Percentiles rank a stretch among this genome's conserved stretches.
phyloP scores from a whole-genome alignment of 1,140 invertebrate genomes.

The Drosophila yakuba region DNA sequence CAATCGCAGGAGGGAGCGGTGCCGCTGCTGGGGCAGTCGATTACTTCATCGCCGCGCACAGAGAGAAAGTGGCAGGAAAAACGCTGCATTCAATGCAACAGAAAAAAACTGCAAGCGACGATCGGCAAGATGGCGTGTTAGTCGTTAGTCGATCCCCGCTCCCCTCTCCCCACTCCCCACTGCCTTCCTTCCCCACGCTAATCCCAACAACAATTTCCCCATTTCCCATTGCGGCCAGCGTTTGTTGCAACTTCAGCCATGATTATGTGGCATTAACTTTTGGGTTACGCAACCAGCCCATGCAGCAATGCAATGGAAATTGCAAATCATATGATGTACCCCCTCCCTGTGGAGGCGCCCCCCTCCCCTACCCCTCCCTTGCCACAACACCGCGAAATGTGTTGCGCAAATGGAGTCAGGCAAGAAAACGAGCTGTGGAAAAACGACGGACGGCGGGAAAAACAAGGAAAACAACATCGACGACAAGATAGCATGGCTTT shows the following conservation, averaged over 20 bases:
- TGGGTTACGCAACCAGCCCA: slow-evolving; percentile 76
- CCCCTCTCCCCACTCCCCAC: background rate
- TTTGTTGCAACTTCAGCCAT: slow-evolving; percentile 80
- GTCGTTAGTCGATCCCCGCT: slow-evolving; percentile 14
- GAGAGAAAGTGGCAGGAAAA: slow-evolving; percentile 80
- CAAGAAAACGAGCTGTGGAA: slow-evolving; percentile 49
- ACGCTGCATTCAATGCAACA: slow-evolving; percentile 30
- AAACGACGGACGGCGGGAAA: slow-evolving; percentile 27
- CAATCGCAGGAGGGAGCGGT: slow-evolving; percentile 2
- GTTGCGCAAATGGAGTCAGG: slow-evolving; percentile 70
- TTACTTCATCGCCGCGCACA: slow-evolving; percentile 70
- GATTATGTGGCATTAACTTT: slow-evolving; percentile 83
- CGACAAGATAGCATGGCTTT: slow-evolving; percentile 28
- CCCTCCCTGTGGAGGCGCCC: slow-evolving; percentile 4
- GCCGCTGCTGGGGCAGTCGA: slow-evolving; percentile 29
- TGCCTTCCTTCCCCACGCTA: background rate
- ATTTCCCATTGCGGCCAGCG: slow-evolving; percentile 74
- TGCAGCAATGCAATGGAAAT: slow-evolving; percentile 72
- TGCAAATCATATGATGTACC: slow-evolving; percentile 75
- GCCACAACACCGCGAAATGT: slow-evolving; percentile 57
- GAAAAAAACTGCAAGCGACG: slow-evolving; percentile 27
- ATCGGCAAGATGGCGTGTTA: slow-evolving; percentile 67
- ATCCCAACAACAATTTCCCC: slow-evolving; percentile 61
- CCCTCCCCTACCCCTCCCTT: no score
- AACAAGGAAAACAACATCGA: slow-evolving; percentile 73